Base-by-base conservation (phyloP, 2,113 vertebrate genomes). In the Rutilus rutilus region DNA sequence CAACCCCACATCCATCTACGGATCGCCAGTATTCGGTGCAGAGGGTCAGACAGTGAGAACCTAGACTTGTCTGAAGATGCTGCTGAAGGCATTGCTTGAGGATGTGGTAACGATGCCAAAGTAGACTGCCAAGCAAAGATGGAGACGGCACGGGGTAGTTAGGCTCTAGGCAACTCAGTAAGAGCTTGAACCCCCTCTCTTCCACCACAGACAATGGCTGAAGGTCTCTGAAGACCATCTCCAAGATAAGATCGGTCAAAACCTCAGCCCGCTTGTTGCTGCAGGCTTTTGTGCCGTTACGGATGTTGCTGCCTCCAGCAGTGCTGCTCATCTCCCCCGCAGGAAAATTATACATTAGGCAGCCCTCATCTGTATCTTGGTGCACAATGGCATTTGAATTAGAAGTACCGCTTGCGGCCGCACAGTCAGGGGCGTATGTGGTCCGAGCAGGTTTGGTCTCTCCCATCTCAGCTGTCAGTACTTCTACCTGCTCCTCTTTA, bases 141-240 rank as follows among this genome's bases (percentile, higher is more conserved):
- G 88, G 90, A 0, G 91, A 87, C 0, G 93, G 94, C 2, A 92
- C 86, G 0, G 82, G 42, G 9, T 92, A 92, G 1, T 74, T 86
- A 0, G 94, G 93, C 36, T 95, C 93, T 15, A 95, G 73, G 84
- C 92, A 94, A n/a, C 92, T 90, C 1, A 94, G 36, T 5, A 95
- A 91, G 9, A 93, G 89, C 36, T 89, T 88, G 1, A 95, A 95
- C 0, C 94, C 94, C 57, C 89, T 87, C 23, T 94, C 93, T 74
- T 91, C 91, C 75, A 94, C 93, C 11, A 95, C 23, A 0, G 93
- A 93, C 15, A 94, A 90, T 0, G 94, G 93, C 10, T 95, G 94
- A 25, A 95, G 83, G 27, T 95, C 94, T 2, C 90, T 90, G 23
- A 89, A 92, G 2, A 95, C 88, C 94, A 94, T 93, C 57, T 92